Base-by-base conservation (phyloP, 2,113 vertebrate species). In the Python bivittatus region DNA sequence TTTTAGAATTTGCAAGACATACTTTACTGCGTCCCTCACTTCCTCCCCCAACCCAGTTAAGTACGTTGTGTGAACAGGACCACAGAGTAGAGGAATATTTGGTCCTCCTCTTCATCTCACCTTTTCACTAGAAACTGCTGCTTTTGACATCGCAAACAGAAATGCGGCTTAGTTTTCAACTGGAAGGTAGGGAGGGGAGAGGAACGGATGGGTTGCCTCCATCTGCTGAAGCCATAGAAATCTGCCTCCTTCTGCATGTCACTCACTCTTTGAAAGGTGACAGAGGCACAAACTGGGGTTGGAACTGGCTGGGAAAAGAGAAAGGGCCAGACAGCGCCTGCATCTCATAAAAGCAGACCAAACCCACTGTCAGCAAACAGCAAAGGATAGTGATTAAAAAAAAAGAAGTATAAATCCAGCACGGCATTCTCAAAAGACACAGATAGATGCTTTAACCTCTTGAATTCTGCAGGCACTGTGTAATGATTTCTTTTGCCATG, bases 241-340 rank as follows among this genome's bases (percentile, higher is more conserved):
- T 10, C 11, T 4, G 88, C 93, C 92, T 96, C 95, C 92, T 89
- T 91, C n/a, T 54, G 94, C 91, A 92, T 94, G 93, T 96, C 94
- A 88, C 90, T 95, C 93, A 88, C 90, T 95, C 92, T 95, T 92
- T 1, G 95, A 95, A 96, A 96, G 92, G 96, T 96, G 96, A 96
- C 93, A 1, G 88, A 94, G 92, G 93, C 94, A 95, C 93, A 95
- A 96, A 95, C 85, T 95, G 94, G 94, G 93, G 84, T 89, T 94
- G 94, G 93, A 96, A 88, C 94, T 95, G 92, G 94, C 95, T 96
- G 96, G 68, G 72, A 12, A 92, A 96, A 96, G 95, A 85, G 94
- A 97, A 96, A 96, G 95, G 92, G 93, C 93, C 94, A 89, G 95
- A 96, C 95, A 96, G 96, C 96, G 97, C 96, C 96, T 96, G 97